Conservation (phyloP, 1,140 invertebrate species). For the Drosophila arawakana region DNA sequence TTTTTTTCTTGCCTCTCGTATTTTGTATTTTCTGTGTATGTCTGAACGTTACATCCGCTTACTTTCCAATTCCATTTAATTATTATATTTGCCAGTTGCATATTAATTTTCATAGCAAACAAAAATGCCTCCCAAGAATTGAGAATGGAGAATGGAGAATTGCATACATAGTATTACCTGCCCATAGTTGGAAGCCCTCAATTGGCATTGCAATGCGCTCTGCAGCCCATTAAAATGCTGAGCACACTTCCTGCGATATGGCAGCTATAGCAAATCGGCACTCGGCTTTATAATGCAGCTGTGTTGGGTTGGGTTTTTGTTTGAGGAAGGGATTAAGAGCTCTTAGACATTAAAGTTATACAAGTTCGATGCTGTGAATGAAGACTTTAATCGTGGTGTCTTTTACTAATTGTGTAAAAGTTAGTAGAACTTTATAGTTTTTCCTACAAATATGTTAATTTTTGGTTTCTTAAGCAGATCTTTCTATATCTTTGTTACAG, state of each 20-base stretch:
- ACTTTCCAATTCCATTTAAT: conserved; percentile 41
- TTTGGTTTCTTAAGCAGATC: too few species aligned
- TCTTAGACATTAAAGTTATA: too few species aligned
- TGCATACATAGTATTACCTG: conserved; percentile 35
- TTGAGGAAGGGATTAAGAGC: neutral
- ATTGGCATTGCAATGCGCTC: conserved; percentile 13
- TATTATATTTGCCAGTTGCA: conserved; percentile 60
- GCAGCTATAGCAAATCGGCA: neutral
- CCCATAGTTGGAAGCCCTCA: conserved; percentile 21
- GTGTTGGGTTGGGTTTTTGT: too few species aligned
- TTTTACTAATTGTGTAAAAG: too few species aligned
- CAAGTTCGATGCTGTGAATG: too few species aligned
- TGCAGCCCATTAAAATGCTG: conserved; percentile 31
- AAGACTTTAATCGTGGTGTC: too few species aligned
- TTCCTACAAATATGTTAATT: too few species aligned
- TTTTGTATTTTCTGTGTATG: conserved; percentile 2
- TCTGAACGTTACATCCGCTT: conserved; percentile 21
- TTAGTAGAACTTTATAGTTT: too few species aligned
- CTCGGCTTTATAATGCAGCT: conserved; percentile 6
- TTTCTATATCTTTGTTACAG: too few species aligned
- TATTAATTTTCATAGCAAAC: conserved; percentile 52
- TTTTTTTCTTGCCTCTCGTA: too few species aligned
- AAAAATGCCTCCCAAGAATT: conserved; percentile 11
- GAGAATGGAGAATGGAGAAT: conserved; percentile 27
- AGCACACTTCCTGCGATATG: conserved; percentile 5